Conservation (phyloP, 2,113 vertebrate genomes). For the Reinhardtius hippoglossoides region DNA sequence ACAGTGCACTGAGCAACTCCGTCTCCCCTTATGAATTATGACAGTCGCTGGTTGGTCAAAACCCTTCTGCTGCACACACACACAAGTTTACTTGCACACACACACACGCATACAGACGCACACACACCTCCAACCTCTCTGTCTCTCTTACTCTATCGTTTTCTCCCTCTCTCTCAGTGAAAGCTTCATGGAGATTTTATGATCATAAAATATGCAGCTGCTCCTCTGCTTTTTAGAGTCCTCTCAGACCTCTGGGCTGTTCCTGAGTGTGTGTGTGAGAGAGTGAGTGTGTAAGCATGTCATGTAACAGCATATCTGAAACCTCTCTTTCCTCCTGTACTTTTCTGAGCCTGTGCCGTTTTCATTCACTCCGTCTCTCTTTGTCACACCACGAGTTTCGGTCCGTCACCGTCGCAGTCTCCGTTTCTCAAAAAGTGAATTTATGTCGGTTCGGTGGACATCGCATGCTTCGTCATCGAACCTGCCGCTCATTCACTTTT, state of each 20-base stretch:
- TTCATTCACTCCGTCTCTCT: constrained; percentile 28
- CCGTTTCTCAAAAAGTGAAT: constrained; percentile 16
- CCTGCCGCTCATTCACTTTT: constrained; percentile 36
- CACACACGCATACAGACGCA: not conserved
- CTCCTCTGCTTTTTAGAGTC: constrained; percentile 62
- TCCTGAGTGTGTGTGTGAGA: constrained; percentile 23
- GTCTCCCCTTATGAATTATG: constrained; percentile 74
- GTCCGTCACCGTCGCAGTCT: not conserved
- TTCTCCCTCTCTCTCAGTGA: constrained; percentile 50
- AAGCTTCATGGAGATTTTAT: constrained; percentile 63
- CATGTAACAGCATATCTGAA: constrained; percentile 21
- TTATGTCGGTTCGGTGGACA: constrained; percentile 19
- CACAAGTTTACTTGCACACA: constrained; percentile 2
- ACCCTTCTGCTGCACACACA: constrained; percentile 11
- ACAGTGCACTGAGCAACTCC: constrained; percentile 59
- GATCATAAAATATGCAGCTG: constrained; percentile 83
- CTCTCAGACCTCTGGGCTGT: constrained; percentile 48
- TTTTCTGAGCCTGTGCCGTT: not conserved
- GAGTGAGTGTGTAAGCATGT: constrained; percentile 32
- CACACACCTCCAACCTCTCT: not conserved
- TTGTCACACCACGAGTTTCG: constrained; percentile 18
- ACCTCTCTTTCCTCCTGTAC: constrained; percentile 2
- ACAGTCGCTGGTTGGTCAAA: constrained; percentile 63
- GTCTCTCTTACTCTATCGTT: constrained; percentile 13
- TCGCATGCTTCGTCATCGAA: constrained; percentile 23